Evolutionary conservation across 53 echinoderm and acorn worm species (phyloP).

Genomic region (Hippasteria phrygiana): DNA sequence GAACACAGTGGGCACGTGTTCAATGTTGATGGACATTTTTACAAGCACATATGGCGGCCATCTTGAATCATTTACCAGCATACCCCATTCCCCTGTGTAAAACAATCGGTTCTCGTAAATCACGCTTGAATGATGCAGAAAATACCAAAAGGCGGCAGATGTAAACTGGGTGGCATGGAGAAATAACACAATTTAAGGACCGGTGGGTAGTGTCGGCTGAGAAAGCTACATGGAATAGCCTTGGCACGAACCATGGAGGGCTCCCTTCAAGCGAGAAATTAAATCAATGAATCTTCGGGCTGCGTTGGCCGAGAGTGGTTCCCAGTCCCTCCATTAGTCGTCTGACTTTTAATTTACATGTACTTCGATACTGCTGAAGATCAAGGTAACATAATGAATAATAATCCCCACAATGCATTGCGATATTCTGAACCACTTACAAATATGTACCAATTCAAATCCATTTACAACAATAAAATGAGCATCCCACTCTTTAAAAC

Average conservation of each 20-base stretch:
- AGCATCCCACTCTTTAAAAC: no score
- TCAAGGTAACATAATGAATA: no score
- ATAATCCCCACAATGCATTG: no score
- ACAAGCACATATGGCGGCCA: background rate
- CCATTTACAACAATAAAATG: no score
- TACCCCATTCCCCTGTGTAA: background rate
- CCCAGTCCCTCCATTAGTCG: no score
- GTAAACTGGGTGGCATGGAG: conserved; percentile 36
- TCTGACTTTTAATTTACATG: no score
- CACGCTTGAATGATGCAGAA: conserved; percentile 55
- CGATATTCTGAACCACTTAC: no score
- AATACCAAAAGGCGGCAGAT: conserved; percentile 52
- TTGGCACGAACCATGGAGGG: conserved; percentile 19
- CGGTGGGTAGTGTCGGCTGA: background rate
- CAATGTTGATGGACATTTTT: background rate
- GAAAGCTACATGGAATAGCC: background rate
- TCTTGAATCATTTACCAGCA: background rate
- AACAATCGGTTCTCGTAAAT: background rate
- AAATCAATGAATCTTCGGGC: conserved; percentile 51
- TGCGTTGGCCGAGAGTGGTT: no score
- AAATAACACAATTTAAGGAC: conserved; percentile 36
- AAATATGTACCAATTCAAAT: no score
- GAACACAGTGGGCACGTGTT: background rate
- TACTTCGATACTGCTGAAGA: no score
- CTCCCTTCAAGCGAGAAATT: conserved; percentile 58